Conservation (phyloP, 2,113 vertebrate species). For the Petrocephalus microphthalmus region DNA sequence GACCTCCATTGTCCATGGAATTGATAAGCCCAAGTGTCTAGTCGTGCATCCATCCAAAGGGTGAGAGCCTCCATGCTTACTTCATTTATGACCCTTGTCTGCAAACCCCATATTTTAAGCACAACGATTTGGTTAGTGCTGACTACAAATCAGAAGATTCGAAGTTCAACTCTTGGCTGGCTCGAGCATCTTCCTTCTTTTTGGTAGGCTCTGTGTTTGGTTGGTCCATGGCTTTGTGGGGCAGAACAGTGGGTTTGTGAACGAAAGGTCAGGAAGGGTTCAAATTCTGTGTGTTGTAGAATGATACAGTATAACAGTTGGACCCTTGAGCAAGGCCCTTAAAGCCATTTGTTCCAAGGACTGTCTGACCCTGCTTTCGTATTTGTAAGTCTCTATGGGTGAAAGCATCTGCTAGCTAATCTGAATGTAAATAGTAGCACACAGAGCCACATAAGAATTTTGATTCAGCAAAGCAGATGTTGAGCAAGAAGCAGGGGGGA, state of each 20-base stretch:
- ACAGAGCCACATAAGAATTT: background rate
- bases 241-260: background rate
- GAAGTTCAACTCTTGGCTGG: background rate
- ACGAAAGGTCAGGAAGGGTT: background rate
- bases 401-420: background rate
- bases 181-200: background rate
- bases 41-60: conserved; percentile 76
- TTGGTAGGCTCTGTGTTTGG: background rate
- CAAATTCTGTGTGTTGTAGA: background rate
- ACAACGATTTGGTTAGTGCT: background rate
- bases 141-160: background rate
- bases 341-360: no score
- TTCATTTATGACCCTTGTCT: background rate
- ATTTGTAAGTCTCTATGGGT: no score
- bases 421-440: background rate
- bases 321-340: background rate
- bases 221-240: background rate
- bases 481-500: background rate
- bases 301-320: background rate
- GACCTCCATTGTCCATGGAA: conserved; percentile 77
- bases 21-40: conserved; percentile 76
- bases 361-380: no score
- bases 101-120: background rate
- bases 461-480: background rate
- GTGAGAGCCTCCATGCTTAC: conserved; percentile 50